Evolutionary conservation across 30 jellyfish, hydroid and myxozoan genomes (phyloP).

Genomic region (Morbakka virulenta): DNA sequence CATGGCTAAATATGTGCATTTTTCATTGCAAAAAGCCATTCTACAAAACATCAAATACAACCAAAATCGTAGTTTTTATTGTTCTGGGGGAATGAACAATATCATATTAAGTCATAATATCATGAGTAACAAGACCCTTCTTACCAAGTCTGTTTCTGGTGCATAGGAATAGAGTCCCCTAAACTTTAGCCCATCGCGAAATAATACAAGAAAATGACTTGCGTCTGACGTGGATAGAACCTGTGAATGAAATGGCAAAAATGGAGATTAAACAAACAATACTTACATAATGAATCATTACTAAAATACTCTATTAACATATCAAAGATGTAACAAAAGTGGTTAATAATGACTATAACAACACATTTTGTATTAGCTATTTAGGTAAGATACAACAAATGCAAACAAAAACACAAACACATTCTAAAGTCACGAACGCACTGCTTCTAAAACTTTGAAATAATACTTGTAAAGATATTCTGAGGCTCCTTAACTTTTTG

Average conservation of each 20-base stretch:
- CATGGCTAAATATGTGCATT: too few species aligned
- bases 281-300: neutral
- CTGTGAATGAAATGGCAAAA: slow-evolving; percentile 26
- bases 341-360: neutral
- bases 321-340: neutral
- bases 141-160: slow-evolving; percentile 78
- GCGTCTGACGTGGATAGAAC: slow-evolving; percentile 70
- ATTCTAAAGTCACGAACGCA: too few species aligned
- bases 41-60: too few species aligned
- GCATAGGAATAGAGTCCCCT: slow-evolving; percentile 64
- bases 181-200: slow-evolving; percentile 85
- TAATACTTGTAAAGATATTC: too few species aligned
- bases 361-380: too few species aligned
- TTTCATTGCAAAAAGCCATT: too few species aligned
- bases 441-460: too few species aligned
- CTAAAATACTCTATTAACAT: neutral
- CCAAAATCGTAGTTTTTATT: neutral
- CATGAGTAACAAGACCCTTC: neutral
- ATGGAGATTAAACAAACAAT: neutral
- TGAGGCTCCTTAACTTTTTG: too few species aligned
- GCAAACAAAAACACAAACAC: too few species aligned
- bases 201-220: slow-evolving; percentile 74
- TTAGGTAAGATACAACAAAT: too few species aligned
- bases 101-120: neutral
- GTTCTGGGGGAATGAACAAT: neutral